Percentiles rank a stretch among this genome's conserved stretches.
Conservation (phyloP, 2,797 vertebrate genomes). For the Peromyscus aztecus region DNA sequence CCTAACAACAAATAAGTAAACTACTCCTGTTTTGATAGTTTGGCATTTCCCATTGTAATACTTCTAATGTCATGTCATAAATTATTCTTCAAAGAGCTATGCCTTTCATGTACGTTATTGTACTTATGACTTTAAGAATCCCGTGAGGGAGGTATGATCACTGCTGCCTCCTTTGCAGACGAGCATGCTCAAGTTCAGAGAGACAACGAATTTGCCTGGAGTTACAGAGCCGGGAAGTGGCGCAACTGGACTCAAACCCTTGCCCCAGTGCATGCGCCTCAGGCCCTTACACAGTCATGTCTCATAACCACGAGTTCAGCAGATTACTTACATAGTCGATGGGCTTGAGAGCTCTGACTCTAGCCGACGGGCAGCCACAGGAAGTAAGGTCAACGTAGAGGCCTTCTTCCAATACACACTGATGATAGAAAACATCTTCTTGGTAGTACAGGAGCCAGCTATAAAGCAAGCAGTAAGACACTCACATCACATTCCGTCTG, state of each 20-base stretch:
- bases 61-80: conserved; percentile 13
- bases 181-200: neutral
- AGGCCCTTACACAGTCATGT: neutral
- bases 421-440: conserved; percentile 87
- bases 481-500: neutral
- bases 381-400: conserved; percentile 91
- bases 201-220: neutral
- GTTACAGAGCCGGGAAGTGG: neutral
- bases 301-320: conserved; percentile 3
- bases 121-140: conserved; percentile 14
- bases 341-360: conserved; percentile 91
- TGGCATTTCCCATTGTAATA: neutral
- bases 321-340: conserved; percentile 91
- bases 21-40: neutral
- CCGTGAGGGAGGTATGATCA: neutral
- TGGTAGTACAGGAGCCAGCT: conserved; percentile 93
- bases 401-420: conserved; percentile 93
- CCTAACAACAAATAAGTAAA: neutral
- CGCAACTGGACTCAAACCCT: neutral
- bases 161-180: neutral
- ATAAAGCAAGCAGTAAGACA: conserved; percentile 75
- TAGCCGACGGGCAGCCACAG: conserved; percentile 89
- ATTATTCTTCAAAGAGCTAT: neutral
- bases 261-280: neutral
- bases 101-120: neutral